Conservation (phyloP, 1,140 invertebrate species). For the Aphaenogaster rudis region DNA sequence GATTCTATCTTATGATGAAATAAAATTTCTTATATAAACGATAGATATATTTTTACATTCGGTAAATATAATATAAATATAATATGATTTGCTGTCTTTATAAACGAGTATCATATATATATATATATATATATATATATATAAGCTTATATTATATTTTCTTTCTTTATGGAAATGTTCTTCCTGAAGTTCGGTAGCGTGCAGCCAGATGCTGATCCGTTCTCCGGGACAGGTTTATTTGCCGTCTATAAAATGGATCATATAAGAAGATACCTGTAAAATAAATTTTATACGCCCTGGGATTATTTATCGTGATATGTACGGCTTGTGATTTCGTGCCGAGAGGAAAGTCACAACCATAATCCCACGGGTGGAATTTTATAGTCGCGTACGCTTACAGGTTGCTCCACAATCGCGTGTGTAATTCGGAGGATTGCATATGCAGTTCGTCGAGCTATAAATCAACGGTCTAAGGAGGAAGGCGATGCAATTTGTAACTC, state of each 20-base stretch:
- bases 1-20: neutral
- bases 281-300: slow-evolving; percentile 43
- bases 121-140: neutral
- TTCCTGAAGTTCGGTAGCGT: neutral
- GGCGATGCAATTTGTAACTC: slow-evolving; percentile 22
- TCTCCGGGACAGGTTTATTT: slow-evolving; percentile 28
- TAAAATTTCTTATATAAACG: neutral
- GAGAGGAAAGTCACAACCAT: slow-evolving; percentile 20
- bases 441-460: slow-evolving; percentile 8
- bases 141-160: neutral
- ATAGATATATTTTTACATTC: neutral
- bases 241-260: slow-evolving; percentile 39
- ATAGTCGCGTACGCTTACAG: neutral
- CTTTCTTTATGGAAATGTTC: neutral
- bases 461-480: slow-evolving; percentile 20
- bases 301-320: slow-evolving; percentile 58
- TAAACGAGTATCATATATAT: slow-evolving; percentile 4
- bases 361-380: slow-evolving; percentile 34
- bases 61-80: too few species aligned
- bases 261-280: slow-evolving; percentile 30
- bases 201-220: slow-evolving; percentile 26
- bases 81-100: neutral
- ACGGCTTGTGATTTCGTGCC: slow-evolving; percentile 39
- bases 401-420: slow-evolving; percentile 11
- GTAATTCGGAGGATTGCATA: slow-evolving; percentile 31